Base-by-base conservation (phyloP, 2,113 vertebrate species). In the Pangasianodon hypophthalmus region DNA sequence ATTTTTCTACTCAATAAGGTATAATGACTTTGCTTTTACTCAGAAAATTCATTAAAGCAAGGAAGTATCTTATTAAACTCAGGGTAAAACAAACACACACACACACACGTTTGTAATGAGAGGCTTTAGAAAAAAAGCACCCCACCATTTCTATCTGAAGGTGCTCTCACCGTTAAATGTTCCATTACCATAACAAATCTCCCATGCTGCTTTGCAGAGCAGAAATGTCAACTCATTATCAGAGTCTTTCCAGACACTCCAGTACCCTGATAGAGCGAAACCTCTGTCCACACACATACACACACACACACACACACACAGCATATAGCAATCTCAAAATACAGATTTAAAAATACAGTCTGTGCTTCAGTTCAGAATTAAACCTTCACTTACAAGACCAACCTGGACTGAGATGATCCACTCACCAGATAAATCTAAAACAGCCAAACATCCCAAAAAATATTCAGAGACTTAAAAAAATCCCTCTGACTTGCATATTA, bases 161-260 rank as follows among this genome's bases (percentile, higher is more conserved):
- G 83, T 52, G 29, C 73, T 71, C 58, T 80, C 84, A 60, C 56
- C 58, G 44, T 67, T 84, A 86, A 86, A 80, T 86, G 88, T 86
- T 86, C 73, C 44, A 89, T 89, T 89, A 80, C 88, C 84, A 89
- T 89, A 89, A 89, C 88, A 89, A 89, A 85, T 89, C 88, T 85
- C 58, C 56, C 73, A 64, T 54, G 54, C 58, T 86, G 71, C 81
- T 80, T 79, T 29, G 32, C 88, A 52, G 84, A 67, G 73, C 56
- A 86, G 83, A 89, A 89, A 86, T 86, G 88, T 86, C 84, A 86
- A 86, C 71, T 86, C 58, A 85, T 89, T 89, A 86, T 86, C 84
- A 86, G 71, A 80, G 56, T 48, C 84, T 89, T 85, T 62, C 58
- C 84, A 86, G 88, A 85, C 21, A 16, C 73, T 50, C 71, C 32